These are phyloP conservation scores for Drosophila cyrtoloma DNA, from an alignment of 2,888 invertebrate genomes.

Conservation along the genomic window DNA sequence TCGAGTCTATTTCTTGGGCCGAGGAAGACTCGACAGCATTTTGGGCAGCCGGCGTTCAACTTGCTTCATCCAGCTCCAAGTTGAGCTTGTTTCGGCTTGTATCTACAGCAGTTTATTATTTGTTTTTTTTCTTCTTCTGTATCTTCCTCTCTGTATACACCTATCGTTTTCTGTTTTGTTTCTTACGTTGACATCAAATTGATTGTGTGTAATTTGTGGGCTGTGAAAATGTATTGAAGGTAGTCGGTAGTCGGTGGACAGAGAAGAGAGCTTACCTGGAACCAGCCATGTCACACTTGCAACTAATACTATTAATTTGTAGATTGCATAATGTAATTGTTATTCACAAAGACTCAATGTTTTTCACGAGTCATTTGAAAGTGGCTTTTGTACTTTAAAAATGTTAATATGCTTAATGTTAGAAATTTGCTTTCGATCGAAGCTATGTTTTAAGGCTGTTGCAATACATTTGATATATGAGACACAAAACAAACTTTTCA, in stretches of 20 bases:
- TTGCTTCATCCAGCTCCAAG: conserved; percentile 61
- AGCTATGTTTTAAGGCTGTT: background rate
- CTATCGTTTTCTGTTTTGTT: conserved; percentile 21
- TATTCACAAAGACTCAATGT: background rate
- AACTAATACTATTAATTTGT: background rate
- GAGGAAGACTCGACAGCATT: conserved; percentile 27
- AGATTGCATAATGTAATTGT: conserved; percentile 2
- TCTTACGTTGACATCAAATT: conserved; percentile 68
- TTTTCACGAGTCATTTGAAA: background rate
- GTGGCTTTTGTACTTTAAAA: background rate
- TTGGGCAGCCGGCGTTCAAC: conserved; percentile 39
- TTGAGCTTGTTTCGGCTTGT: conserved; percentile 64
- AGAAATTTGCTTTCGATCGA: background rate
- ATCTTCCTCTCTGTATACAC: background rate
- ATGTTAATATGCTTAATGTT: background rate
- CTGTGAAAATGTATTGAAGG: conserved; percentile 63
- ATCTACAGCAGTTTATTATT: conserved; percentile 66
- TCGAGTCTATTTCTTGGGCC: conserved; percentile 25
- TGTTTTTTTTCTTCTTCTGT: background rate
- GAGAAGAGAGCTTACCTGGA: background rate
- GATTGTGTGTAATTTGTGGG: conserved; percentile 68
- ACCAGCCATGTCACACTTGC: background rate
- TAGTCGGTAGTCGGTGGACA: conserved; percentile 18
- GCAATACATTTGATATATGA: background rate
- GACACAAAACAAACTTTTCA: background rate